Conservation (phyloP, 2,888 invertebrate species). For the Spicauda simplicius region DNA sequence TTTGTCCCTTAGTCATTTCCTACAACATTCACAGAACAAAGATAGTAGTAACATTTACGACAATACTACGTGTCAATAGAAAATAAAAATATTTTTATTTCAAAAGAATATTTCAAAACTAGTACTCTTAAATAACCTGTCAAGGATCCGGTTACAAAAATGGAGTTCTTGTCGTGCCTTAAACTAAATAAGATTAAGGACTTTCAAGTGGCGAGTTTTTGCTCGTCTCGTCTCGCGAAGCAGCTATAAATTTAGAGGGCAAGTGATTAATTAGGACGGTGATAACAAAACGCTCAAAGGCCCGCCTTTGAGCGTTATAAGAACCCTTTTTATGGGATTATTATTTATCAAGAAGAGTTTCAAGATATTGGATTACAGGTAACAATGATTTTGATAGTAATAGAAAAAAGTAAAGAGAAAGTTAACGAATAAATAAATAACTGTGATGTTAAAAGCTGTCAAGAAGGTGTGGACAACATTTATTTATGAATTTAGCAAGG, state of each 20-base stretch:
- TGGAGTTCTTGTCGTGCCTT: constrained; percentile 32
- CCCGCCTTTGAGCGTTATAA: no score
- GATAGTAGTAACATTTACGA: no score
- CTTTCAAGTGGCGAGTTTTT: constrained; percentile 43
- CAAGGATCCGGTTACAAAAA: constrained; percentile 21
- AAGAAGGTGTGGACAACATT: no score
- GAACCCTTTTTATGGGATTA: constrained; percentile 14
- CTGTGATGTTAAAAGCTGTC: not conserved
- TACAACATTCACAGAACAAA: no score
- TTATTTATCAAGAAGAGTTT: constrained; percentile 8
- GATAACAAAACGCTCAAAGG: constrained; percentile 25
- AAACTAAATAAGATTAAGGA: constrained; percentile 49
- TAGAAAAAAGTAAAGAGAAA: not conserved
- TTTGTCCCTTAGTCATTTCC: no score
- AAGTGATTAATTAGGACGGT: constrained; percentile 29
- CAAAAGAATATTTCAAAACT: not conserved
- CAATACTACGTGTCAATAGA: no score
- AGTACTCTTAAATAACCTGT: constrained; percentile 9
- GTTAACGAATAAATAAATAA: not conserved
- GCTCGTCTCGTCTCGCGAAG: constrained; percentile 35
- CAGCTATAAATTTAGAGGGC: constrained; percentile 46
- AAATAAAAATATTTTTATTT: no score
- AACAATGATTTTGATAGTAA: not conserved
- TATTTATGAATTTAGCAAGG: no score
- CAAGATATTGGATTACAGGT: not conserved